phyloP scores from a whole-genome alignment of 2,113 vertebrate species.

The Vicugna pacos region DNA sequence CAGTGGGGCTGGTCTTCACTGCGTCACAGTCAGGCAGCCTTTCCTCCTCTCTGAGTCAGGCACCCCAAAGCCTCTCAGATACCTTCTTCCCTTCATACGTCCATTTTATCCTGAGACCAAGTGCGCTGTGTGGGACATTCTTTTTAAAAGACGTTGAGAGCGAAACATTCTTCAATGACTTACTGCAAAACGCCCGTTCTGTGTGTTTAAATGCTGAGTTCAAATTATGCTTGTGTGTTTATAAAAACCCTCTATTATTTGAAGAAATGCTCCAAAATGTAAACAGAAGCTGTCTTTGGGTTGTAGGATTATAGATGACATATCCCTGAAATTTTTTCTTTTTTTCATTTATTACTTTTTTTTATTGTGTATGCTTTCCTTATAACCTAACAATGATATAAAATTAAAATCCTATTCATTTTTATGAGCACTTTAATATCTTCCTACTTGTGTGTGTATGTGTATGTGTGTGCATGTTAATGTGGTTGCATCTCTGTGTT shows the following conservation, averaged over 20 bases:
- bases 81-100: background rate
- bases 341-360: background rate
- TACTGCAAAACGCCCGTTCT: background rate
- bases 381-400: conserved; percentile 15
- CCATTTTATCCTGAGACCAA: background rate
- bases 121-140: background rate
- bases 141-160: background rate
- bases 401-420: conserved; percentile 44
- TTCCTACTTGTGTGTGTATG: background rate
- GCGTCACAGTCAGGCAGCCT: background rate
- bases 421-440: background rate
- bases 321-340: background rate
- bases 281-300: conserved; percentile 33
- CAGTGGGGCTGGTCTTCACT: background rate
- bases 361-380: background rate
- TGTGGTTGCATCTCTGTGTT: background rate
- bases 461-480: background rate
- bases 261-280: conserved; percentile 44
- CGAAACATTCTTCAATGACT: conserved; percentile 48
- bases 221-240: background rate
- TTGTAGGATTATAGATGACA: conserved; percentile 21
- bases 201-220: conserved; percentile 27
- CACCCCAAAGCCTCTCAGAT: background rate
- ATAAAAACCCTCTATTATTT: conserved; percentile 42
- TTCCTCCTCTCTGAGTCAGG: background rate